These are phyloP conservation scores for Medauroidea extradentata DNA, from an alignment of 1,140 invertebrate species.

Conservation along the genomic window DNA sequence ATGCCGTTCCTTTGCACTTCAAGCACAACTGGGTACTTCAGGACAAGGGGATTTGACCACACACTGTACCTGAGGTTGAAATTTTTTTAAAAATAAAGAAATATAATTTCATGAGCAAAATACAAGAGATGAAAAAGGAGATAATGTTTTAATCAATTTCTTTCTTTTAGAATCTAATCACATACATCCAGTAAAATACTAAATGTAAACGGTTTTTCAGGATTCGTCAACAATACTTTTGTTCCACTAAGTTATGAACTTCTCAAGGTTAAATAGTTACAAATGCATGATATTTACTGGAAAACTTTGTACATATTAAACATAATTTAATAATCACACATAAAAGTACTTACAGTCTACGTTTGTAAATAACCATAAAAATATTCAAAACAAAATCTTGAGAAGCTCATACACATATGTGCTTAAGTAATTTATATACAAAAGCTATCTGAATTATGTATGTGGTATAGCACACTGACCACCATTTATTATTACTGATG, in stretches of 20 bases:
- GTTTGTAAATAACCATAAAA: background rate
- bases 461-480: background rate
- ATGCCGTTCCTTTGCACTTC: background rate
- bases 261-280: conserved; percentile 12
- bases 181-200: background rate
- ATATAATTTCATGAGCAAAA: background rate
- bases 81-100: background rate
- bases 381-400: conserved; percentile 7
- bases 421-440: conserved; percentile 17
- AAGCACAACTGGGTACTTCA: conserved; percentile 9
- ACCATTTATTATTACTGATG: background rate
- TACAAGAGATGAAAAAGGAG: background rate
- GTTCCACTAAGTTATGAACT: conserved; percentile 8
- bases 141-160: background rate
- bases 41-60: conserved; percentile 11
- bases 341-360: background rate
- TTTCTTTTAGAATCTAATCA: background rate
- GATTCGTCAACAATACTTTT: conserved; percentile 19
- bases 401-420: conserved; percentile 17
- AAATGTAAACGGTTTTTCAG: conserved; percentile 4
- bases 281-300: background rate
- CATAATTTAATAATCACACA: background rate
- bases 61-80: background rate
- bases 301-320: background rate
- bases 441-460: conserved; percentile 17